Conservation (phyloP, 2,888 invertebrate genomes). For the Agrotis clavis region DNA sequence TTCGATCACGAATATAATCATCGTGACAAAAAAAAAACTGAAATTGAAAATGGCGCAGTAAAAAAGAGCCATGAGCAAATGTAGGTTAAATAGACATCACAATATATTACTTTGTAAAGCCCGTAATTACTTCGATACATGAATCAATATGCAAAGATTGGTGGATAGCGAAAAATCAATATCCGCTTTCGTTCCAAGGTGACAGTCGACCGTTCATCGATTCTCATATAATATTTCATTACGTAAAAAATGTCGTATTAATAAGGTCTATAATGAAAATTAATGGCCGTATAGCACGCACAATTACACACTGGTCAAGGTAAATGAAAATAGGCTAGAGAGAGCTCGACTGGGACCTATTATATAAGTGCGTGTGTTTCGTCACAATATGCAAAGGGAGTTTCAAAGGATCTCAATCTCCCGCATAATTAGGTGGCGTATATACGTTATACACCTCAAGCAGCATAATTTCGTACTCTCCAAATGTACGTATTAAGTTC, state of each 20-base stretch:
- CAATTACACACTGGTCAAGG: conserved; percentile 69
- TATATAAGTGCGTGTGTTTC: conserved; percentile 41
- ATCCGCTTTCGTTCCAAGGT: conserved; percentile 63
- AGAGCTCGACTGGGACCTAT: conserved; percentile 26
- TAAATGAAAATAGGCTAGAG: conserved; percentile 62
- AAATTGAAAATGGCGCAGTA: conserved; percentile 25
- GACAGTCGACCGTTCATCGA: conserved; percentile 65
- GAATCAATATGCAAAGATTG: conserved; percentile 61
- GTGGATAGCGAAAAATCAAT: conserved; percentile 63
- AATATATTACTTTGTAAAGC: conserved; percentile 35
- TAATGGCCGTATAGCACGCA: conserved; percentile 72
- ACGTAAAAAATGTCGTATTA: conserved; percentile 70
- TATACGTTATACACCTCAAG: conserved; percentile 42
- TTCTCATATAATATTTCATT: conserved; percentile 68
- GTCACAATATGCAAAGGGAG: conserved; percentile 44
- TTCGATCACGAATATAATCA: neutral
- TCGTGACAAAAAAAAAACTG: neutral
- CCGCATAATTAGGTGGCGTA: conserved; percentile 49
- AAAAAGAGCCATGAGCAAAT: conserved; percentile 14
- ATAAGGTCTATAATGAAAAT: conserved; percentile 70
- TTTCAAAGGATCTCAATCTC: conserved; percentile 42
- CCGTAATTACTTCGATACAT: conserved; percentile 58
- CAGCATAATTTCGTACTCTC: conserved; percentile 44
- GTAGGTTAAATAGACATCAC: conserved; percentile 45
- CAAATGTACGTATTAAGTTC: conserved; percentile 55